A percentile compares a stretch with the other conserved stretches of the same genome.
phyloP scores from a whole-genome alignment of 2,113 vertebrate genomes.

The Nycticryphes semicollaris region DNA sequence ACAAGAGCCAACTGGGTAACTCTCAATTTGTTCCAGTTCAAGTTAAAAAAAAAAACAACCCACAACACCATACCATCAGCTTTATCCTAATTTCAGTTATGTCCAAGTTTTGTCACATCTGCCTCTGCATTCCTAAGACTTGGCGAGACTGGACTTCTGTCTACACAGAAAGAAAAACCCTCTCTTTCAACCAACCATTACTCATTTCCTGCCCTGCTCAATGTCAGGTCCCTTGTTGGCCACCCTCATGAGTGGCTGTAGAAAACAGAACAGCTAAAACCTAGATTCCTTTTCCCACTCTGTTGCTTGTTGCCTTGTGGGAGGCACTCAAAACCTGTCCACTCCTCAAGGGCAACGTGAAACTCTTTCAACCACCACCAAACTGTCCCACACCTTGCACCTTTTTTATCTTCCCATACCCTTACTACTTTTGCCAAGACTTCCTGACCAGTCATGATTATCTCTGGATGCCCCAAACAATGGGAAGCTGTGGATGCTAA shows the following conservation, averaged over 20 bases:
- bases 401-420: not conserved
- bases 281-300: not conserved
- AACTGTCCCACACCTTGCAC: not conserved
- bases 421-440: not conserved
- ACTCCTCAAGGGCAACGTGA: not conserved
- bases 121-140: not conserved
- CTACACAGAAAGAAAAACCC: not conserved
- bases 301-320: no score
- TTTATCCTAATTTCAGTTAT: not conserved
- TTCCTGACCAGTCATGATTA: not conserved
- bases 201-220: not conserved
- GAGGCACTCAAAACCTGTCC: not conserved
- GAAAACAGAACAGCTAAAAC: not conserved
- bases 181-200: not conserved
- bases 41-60: not conserved
- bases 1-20: not conserved
- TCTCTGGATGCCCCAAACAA: not conserved
- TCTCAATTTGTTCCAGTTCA: not conserved
- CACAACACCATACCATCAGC: not conserved
- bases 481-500: not conserved
- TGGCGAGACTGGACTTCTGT: not conserved
- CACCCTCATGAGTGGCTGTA: rapidly evolving
- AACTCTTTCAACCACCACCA: not conserved
- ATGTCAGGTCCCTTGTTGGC: not conserved
- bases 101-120: not conserved